phyloP scores from a whole-genome alignment of 2,113 vertebrate genomes.

The Puffinus mauretanicus region DNA sequence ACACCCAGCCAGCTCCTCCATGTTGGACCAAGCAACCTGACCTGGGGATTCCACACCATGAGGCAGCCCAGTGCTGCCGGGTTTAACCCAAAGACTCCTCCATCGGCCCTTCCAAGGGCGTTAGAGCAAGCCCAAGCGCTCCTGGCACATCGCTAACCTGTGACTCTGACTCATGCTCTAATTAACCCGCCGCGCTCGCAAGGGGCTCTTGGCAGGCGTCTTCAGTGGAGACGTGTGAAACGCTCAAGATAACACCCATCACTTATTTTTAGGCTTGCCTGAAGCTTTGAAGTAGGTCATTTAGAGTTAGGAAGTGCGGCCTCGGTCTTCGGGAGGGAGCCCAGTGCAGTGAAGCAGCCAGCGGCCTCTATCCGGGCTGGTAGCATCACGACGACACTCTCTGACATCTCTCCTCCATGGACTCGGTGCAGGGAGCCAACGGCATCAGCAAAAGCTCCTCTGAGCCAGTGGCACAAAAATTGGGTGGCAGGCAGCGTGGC shows the following conservation, averaged over 20 bases:
- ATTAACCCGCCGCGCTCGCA: background rate
- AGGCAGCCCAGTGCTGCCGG: background rate
- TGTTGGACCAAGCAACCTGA: background rate
- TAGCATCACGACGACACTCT: background rate
- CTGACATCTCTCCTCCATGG: background rate
- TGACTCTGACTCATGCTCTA: slow-evolving; percentile 29
- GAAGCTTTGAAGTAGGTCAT: background rate
- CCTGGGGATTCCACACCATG: rapidly evolving
- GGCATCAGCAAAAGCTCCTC: background rate
- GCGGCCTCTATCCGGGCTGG: background rate
- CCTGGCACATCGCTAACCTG: background rate
- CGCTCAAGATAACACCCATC: background rate
- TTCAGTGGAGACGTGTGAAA: background rate
- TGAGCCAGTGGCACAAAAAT: background rate
- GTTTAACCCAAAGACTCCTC: background rate
- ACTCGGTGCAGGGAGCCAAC: rapidly evolving
- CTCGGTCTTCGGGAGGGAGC: rapidly evolving
- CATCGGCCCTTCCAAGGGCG: background rate
- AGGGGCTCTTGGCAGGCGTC: background rate
- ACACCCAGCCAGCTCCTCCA: background rate
- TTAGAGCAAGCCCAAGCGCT: background rate
- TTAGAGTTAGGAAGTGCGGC: rapidly evolving
- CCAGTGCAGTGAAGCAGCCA: background rate
- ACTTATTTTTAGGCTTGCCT: slow-evolving; percentile 50
- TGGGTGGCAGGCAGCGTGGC: background rate